These are phyloP conservation scores for Odocoileus virginianus DNA, from an alignment of 2,113 vertebrate genomes.

Conservation along the genomic window DNA sequence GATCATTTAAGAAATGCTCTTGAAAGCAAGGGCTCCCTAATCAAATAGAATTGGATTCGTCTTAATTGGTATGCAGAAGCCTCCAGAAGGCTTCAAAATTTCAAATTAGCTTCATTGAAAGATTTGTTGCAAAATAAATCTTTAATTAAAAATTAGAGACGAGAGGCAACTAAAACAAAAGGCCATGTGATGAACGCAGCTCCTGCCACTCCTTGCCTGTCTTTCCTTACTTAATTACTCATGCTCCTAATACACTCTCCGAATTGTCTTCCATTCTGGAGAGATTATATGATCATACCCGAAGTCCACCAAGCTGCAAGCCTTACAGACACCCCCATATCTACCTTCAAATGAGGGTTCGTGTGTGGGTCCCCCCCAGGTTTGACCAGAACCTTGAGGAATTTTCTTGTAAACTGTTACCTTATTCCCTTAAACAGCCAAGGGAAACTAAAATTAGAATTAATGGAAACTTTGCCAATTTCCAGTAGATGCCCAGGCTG, in stretches of 20 bases:
- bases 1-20: not conserved
- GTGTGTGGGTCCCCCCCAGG: not conserved
- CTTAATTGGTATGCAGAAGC: not conserved
- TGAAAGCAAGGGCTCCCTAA: not conserved
- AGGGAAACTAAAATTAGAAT: not conserved
- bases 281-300: not conserved
- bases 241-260: not conserved
- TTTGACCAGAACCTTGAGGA: not conserved
- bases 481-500: not conserved
- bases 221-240: not conserved
- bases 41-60: not conserved
- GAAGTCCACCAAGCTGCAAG: not conserved
- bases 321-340: not conserved
- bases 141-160: not conserved
- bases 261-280: not conserved
- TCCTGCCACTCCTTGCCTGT: not conserved
- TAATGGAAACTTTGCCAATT: not conserved
- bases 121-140: not conserved
- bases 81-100: not conserved
- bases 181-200: not conserved
- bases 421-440: not conserved
- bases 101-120: not conserved
- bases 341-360: not conserved
- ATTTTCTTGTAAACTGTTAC: not conserved
- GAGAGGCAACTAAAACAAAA: not conserved